Evolutionary conservation across 2,797 vertebrate genomes (phyloP).

Genomic region (Enteromius radiatus): DNA sequence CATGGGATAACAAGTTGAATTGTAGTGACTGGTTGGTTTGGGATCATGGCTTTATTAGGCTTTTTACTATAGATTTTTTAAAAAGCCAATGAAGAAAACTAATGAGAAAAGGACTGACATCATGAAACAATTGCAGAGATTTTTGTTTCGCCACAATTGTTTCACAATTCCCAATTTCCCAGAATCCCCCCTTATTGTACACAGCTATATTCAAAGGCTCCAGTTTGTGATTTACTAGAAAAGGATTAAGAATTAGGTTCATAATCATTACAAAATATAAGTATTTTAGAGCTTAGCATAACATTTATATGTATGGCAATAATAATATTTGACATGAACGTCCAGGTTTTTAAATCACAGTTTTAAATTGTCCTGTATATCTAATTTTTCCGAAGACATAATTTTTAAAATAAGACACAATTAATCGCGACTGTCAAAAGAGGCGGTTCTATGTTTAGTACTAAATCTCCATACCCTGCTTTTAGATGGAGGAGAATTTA

Average conservation of each 20-base stretch:
- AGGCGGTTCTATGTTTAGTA: too few species aligned
- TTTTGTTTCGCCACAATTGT: too few species aligned
- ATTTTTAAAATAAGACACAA: neutral
- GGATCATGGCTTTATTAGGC: neutral
- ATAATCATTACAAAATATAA: neutral
- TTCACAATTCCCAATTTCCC: too few species aligned
- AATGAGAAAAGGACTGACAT: neutral
- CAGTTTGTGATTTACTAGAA: neutral
- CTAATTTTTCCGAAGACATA: neutral
- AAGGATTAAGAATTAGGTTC: neutral
- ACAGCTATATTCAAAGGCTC: neutral
- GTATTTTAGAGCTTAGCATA: neutral
- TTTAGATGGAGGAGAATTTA: too few species aligned
- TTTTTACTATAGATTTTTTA: neutral
- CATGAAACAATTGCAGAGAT: too few species aligned
- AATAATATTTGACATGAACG: neutral
- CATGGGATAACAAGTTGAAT: neutral
- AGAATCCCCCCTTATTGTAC: neutral
- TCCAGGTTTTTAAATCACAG: neutral
- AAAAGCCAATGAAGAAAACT: conserved; percentile 7
- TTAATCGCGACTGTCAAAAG: too few species aligned
- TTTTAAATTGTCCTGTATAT: neutral
- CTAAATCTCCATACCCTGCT: too few species aligned
- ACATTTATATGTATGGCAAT: neutral
- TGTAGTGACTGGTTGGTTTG: conserved; percentile 14